phyloP scores from a whole-genome alignment of 2,888 invertebrate genomes.

The Conistra vaccinii region DNA sequence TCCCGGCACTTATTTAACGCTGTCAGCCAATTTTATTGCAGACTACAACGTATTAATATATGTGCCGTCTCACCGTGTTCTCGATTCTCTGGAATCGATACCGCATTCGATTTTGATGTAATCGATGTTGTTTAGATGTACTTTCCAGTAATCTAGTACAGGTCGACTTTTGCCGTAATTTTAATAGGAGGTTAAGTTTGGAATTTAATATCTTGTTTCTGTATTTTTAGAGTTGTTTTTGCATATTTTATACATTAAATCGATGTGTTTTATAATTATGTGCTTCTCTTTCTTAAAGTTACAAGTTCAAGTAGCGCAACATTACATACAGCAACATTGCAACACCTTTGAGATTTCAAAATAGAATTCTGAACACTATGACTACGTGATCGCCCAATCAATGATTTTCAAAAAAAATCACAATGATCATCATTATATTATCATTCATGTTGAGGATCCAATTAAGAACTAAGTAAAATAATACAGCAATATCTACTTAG shows the following conservation, averaged over 20 bases:
- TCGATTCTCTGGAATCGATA: conserved; percentile 80
- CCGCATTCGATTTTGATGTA: conserved; percentile 76
- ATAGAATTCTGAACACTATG: too few species aligned
- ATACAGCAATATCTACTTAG: too few species aligned
- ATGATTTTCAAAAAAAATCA: too few species aligned
- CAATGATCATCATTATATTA: too few species aligned
- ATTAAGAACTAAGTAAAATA: too few species aligned
- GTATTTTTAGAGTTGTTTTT: conserved; percentile 27
- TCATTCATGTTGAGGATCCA: too few species aligned
- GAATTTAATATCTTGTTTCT: conserved; percentile 34
- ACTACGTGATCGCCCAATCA: too few species aligned
- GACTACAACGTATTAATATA: conserved; percentile 79
- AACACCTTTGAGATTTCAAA: not conserved
- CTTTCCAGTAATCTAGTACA: conserved; percentile 63
- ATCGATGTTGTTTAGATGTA: conserved; percentile 72
- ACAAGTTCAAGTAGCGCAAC: too few species aligned
- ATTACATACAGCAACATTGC: too few species aligned
- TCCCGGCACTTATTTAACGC: conserved; percentile 86
- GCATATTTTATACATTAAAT: conserved; percentile 15
- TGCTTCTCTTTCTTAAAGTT: not conserved
- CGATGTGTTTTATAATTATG: conserved; percentile 1
- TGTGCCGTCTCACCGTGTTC: conserved; percentile 73
- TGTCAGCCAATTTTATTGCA: conserved; percentile 84
- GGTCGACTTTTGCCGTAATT: conserved; percentile 51
- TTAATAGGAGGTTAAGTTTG: conserved; percentile 58